These are phyloP conservation scores for Oryzias melastigma DNA, from an alignment of 2,113 vertebrate genomes.

Conservation along the genomic window DNA sequence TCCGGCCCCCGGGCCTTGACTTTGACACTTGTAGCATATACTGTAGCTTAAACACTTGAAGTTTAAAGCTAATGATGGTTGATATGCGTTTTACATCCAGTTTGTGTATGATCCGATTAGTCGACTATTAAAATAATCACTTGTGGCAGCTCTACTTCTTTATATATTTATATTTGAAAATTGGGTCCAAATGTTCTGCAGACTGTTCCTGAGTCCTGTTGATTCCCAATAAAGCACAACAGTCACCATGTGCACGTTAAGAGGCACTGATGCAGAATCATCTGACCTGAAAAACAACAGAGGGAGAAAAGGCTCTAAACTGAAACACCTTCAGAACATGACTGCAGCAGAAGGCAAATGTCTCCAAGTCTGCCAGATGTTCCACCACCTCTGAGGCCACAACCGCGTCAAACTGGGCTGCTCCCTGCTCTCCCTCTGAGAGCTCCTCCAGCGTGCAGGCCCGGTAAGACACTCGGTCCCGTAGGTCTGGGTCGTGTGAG, in stretches of 20 bases:
- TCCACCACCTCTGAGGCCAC: conserved; percentile 96
- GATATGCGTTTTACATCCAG: too few species aligned
- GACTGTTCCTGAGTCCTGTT: too few species aligned
- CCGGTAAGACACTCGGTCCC: conserved; percentile 80
- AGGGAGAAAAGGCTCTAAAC: conserved; percentile 6
- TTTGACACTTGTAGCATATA: too few species aligned
- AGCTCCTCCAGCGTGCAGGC: conserved; percentile 87
- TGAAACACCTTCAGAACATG: conserved; percentile 86
- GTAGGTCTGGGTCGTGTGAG: conserved; percentile 85
- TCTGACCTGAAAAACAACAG: conserved; percentile 25
- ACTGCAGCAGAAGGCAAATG: conserved; percentile 85
- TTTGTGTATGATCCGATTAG: too few species aligned
- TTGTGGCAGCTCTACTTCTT: too few species aligned
- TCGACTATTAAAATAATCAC: too few species aligned
- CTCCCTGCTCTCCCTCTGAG: conserved; percentile 37
- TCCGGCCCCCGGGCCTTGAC: too few species aligned
- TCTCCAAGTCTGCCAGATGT: conserved; percentile 89
- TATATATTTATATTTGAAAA: too few species aligned
- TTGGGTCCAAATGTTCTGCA: too few species aligned
- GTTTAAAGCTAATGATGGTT: too few species aligned
- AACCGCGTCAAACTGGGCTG: conserved; percentile 82
- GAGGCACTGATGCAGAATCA: conserved; percentile 6
- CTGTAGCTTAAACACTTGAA: too few species aligned
- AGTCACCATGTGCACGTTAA: conserved; percentile 10
- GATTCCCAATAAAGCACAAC: conserved; percentile 19